Base-by-base conservation (phyloP, 2,888 invertebrate species). In the Acleris literana region DNA sequence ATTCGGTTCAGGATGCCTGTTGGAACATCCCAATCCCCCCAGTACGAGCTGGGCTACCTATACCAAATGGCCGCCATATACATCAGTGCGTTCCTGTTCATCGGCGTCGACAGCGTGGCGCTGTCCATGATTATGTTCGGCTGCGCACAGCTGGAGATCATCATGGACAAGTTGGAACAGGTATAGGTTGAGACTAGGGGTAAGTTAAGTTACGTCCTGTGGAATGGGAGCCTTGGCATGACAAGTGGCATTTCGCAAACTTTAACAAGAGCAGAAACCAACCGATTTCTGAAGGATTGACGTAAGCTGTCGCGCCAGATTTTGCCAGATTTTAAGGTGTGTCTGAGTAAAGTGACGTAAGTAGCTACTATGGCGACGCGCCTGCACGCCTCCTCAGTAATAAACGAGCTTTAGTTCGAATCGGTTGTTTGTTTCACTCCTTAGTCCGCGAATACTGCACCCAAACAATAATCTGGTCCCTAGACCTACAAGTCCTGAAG, bases 91-190 rank as follows among this genome's bases (percentile, higher is more conserved):
- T 75, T 82, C 16, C 76, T 89, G 5, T 91, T 88, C 78, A 83
- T 86, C 60, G 85, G 83, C 0, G 86, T 92, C 18, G 93, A 93
- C 73, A 86, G 86, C 70, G 80, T 87, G 1, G 82, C 86, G 0
- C 78, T 90, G 0, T 82, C 82, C 0, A 88, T 89, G 89, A 86
- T 87, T 62, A 88, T 83, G 69, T 78, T 79, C 62, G 90, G 87
- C 1, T 87, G 88, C 54, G 89, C 88, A 0, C 86, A 93, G 71
- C 76, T 92, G 1, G 87, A 90, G 62, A 87, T 93, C 29, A 80
- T 92, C 18, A 85, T 83, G 68, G 81, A 90, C 52, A 91, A 92
- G 72, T 72, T 87, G 52, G 65, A 79, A 43, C 79, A 84, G 85
- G 93, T 86, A 69, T 0, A 20, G 39, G 0, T 13, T 0, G 4